Evolutionary conservation across 2,797 vertebrate genomes (phyloP), one percentile per base, ranked within the genome.

Genomic region (Brachyrhaphis roseni): DNA sequence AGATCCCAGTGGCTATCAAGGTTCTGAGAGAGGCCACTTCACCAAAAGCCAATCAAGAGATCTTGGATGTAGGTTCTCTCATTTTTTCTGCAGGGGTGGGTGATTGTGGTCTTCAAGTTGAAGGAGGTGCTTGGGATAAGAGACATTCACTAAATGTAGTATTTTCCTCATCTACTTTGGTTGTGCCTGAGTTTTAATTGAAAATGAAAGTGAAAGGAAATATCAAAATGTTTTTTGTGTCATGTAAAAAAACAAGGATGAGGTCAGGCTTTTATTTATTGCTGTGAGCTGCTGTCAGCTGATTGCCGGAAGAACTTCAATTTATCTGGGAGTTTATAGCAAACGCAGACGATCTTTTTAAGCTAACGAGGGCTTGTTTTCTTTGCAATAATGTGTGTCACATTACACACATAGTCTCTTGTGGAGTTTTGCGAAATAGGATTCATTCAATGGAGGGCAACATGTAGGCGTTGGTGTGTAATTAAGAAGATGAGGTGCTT

Each of bases 1-100:
- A 99, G 95, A 99, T 99, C 91, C 98, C 98, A 0, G 98, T 99
- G 13, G 98, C 98, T 87, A 99, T 99, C 94, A 99, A 99, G 90
- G 98, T 98, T 84, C 94, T 99, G 87, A 95, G 98, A 93, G 98
- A 99, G 89, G 98, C 97, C 85, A 98, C 98, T 0, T 98, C 97
- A 26, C 97, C 97, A 0, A 99, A 99, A 96, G 98, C 98, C 90
- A 99, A 99, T 96, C 99, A 98, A 88, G 98, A 99, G 85, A 98
- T 99, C 84, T 94, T 99, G 80, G 98, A 99, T 79, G 98, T 99
- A 93, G 95, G 98, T 97, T 88, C 26, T 31, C 28, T 79, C n/a
- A 57, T 90, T 88, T 59, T 73, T 23, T 16, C 39, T 78, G 74
- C 0, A 3, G 39, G 28, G 16, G 0, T 78, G 76, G 49, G 75